Evolutionary conservation across 1,140 invertebrate genomes (phyloP).

Genomic region (Gonioctena quinquepunctata): DNA sequence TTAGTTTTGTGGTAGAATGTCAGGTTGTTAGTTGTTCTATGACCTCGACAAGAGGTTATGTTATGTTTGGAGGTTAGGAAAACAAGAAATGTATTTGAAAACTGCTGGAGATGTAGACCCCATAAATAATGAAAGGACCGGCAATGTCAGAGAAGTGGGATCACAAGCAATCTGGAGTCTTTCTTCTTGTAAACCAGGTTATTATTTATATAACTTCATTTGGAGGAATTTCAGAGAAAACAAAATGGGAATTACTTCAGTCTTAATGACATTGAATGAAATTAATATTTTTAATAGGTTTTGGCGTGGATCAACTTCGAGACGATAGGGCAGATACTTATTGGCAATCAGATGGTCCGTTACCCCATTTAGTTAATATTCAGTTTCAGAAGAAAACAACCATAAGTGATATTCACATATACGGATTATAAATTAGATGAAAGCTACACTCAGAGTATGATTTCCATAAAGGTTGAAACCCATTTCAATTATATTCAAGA

Average conservation of each 20-base stretch:
- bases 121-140: conserved; percentile 71
- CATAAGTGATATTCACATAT: conserved; percentile 93
- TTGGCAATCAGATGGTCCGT: conserved; percentile 98
- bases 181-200: conserved; percentile 96
- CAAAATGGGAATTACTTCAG: no score
- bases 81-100: conserved; percentile 27
- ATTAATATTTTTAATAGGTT: conserved; percentile 71
- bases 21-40: no score
- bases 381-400: conserved; percentile 96
- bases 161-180: conserved; percentile 97
- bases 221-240: no score
- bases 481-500: conserved; percentile 98
- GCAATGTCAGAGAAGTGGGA: conserved; percentile 89
- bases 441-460: conserved; percentile 96
- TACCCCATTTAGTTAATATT: conserved; percentile 97
- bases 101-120: conserved; percentile 60
- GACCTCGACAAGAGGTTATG: no score
- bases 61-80: no score
- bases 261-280: background rate
- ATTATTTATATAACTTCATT: background rate
- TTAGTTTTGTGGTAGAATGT: no score
- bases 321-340: conserved; percentile 96
- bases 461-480: conserved; percentile 92
- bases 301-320: conserved; percentile 95
- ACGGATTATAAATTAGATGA: conserved; percentile 98